A percentile compares a stretch with the other conserved stretches of the same genome.
Evolutionary conservation across 2,888 invertebrate genomes (phyloP).

Genomic region (Entomobrya multifasciata): DNA sequence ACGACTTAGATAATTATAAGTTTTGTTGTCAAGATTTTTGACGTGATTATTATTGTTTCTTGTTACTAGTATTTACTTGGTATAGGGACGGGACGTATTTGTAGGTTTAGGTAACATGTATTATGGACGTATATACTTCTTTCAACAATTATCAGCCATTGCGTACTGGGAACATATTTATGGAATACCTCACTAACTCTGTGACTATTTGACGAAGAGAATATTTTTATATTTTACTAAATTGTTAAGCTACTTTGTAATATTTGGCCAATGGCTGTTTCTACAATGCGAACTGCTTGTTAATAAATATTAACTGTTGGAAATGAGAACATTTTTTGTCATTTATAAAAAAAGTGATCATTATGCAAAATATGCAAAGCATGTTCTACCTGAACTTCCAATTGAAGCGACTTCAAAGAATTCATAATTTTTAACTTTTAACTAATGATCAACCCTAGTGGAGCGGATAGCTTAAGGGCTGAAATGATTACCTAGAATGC

Average conservation of each 20-base stretch:
- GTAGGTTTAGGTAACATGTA: not conserved
- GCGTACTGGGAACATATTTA: conserved; percentile 9
- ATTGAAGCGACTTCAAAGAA: too few species aligned
- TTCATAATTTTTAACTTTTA: too few species aligned
- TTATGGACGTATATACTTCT: conserved; percentile 6
- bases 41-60: not conserved
- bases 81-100: conserved; percentile 16
- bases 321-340: not conserved
- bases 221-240: conserved; percentile 55
- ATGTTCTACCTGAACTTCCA: too few species aligned
- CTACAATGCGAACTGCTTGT: conserved; percentile 20
- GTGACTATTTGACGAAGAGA: conserved; percentile 34
- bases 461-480: too few species aligned
- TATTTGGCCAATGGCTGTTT: not conserved
- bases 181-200: conserved; percentile 14
- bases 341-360: too few species aligned
- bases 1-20: not conserved
- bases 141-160: not conserved
- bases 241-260: conserved; percentile 13
- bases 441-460: too few species aligned
- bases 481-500: too few species aligned
- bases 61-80: not conserved
- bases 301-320: conserved; percentile 33
- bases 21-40: not conserved
- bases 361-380: too few species aligned